A percentile compares a stretch with the other conserved stretches of the same genome.
Conservation (phyloP, 2,888 invertebrate species). For the Bimastos eiseni region DNA sequence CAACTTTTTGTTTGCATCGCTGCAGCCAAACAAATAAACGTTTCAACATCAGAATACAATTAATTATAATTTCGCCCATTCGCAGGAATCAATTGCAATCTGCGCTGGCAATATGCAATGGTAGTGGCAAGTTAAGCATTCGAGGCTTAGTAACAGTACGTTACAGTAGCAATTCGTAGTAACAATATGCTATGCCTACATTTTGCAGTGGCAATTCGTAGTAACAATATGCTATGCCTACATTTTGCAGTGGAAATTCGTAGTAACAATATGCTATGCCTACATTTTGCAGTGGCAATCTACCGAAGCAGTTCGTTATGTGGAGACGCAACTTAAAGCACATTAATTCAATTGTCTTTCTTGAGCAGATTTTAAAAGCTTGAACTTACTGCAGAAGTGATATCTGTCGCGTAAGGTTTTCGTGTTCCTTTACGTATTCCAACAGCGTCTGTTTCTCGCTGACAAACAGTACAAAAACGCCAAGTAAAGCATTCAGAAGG, state of each 20-base stretch:
- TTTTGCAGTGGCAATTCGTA: neutral
- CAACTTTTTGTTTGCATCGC: constrained; percentile 67
- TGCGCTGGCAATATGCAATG: neutral
- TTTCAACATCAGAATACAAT: neutral
- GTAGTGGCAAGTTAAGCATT: neutral
- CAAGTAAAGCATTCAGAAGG: neutral
- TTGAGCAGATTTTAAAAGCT: no score
- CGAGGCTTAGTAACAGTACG: neutral
- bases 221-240: no score
- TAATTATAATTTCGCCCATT: neutral
- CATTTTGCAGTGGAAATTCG: neutral
- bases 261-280: no score
- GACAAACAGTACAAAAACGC: constrained; percentile 40
- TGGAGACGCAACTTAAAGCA: no score
- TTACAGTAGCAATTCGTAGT: neutral
- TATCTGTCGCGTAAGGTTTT: constrained; percentile 66
- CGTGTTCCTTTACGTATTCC: constrained; percentile 66
- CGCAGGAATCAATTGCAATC: neutral
- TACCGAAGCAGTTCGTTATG: no score
- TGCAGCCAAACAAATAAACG: constrained; percentile 47
- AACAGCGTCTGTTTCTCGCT: constrained; percentile 64
- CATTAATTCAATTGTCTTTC: no score
- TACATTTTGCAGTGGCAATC: neutral
- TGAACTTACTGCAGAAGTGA: constrained; percentile 66
- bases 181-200: no score